A percentile compares a stretch with the other conserved stretches of the same genome.
Evolutionary conservation across 2,888 invertebrate species (phyloP).

Genomic region (Drosophila testacea): DNA sequence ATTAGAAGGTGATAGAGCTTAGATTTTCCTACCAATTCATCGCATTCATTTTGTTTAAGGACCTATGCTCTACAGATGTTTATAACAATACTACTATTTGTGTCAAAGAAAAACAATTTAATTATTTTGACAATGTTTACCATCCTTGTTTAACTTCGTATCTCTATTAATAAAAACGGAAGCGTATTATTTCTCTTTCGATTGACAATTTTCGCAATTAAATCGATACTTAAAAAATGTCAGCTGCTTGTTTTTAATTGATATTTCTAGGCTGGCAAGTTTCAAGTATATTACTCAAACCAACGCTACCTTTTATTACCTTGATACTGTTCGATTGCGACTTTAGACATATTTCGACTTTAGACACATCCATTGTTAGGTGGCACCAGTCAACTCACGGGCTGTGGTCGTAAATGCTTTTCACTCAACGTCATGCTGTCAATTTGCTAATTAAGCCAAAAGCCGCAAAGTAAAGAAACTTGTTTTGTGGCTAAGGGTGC

Average conservation of each 20-base stretch:
- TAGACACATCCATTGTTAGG: conserved; percentile 23
- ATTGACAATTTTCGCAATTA: background rate
- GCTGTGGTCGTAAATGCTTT: conserved; percentile 34
- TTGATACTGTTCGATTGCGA: conserved; percentile 12
- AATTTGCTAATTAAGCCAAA: conserved; percentile 68
- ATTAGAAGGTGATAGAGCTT: no score
- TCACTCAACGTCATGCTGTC: conserved; percentile 63
- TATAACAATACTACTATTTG: no score
- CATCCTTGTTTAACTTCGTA: no score
- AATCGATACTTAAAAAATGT: conserved; percentile 7
- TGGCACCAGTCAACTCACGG: conserved; percentile 10
- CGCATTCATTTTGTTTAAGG: no score
- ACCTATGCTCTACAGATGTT: no score
- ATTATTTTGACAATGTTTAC: no score
- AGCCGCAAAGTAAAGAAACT: conserved; percentile 55
- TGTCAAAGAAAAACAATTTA: no score
- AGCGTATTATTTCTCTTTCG: no score
- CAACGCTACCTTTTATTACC: conserved; percentile 21
- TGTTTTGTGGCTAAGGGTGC: conserved; percentile 24
- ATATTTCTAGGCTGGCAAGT: conserved; percentile 1
- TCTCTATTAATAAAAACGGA: no score
- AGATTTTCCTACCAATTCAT: no score
- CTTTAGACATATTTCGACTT: conserved; percentile 7
- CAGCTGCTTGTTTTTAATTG: conserved; percentile 18
- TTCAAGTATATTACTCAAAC: conserved; percentile 6